Evolutionary conservation across 2,113 vertebrate species (phyloP), one percentile per base, ranked within the genome.

Genomic region (Mus spicilegus): DNA sequence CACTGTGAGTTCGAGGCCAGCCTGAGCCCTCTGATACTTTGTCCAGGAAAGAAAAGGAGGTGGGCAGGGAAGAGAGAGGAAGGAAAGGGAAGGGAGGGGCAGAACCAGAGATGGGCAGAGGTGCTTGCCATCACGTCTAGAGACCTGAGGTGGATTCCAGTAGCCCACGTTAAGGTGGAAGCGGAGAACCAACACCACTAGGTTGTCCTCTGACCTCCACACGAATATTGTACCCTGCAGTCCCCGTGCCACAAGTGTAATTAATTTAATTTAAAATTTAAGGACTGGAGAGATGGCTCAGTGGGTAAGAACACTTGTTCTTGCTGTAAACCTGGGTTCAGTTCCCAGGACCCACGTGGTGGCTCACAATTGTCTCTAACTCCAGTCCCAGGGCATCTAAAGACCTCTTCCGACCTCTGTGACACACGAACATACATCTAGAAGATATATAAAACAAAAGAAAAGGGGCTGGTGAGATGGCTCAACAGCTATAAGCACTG

Each of bases 61-160:
- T 4, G 42, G 16, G 16, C 1, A 12, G 4, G 30, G 30, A 5
- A 22, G 17, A 3, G 12, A 3, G 10, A 58, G 16, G 14, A 14
- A 19, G 5, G 26, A 26, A 49, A 10, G 36, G 13, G 36, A 16
- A 5, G 56, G 36, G 30, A 22, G 4, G 61, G 28, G 30, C 3
- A 26, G 63, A 36, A 87, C 16, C 42, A 70, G 49, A n/a, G 63
- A 11, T 30, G 12, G 49, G 58, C 13, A 5, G 42, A 63, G 58
- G 7, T 30, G 36, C 24, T 84, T 63, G 20, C n/a, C 5, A 3
- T 28, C 81, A 30, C 58, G n/a, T 22, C 81, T 46, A 14, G 81
- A 84, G 61, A 10, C n/a, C 56, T 19, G 58, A 46, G 39, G 24
- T 17, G 13, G n/a, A 63, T 84, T 17, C 39, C 24, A 16, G 24